Evolutionary conservation across 2,888 invertebrate species (phyloP).

Genomic region (Palloptera scutellata): DNA sequence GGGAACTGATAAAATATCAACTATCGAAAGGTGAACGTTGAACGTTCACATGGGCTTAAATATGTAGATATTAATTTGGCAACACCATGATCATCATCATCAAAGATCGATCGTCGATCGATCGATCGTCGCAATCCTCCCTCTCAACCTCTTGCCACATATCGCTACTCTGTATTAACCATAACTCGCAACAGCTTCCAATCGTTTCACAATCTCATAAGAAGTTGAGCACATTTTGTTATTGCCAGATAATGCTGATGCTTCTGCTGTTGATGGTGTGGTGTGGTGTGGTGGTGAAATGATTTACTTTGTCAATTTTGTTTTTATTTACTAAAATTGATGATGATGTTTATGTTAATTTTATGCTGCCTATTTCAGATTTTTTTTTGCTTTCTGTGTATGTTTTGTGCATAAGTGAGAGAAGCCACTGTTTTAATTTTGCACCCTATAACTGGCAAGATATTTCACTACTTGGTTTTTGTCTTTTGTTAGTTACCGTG

Average conservation of each 20-base stretch:
- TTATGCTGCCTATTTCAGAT: conserved; percentile 24
- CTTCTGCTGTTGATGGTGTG: background rate
- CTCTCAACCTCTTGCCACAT: too few relatives aligned
- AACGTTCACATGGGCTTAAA: too few relatives aligned
- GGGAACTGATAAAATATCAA: background rate
- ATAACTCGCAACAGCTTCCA: too few relatives aligned
- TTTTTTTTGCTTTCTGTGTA: background rate
- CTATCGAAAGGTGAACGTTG: too few relatives aligned
- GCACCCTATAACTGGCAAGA: too few relatives aligned
- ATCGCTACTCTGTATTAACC: too few relatives aligned
- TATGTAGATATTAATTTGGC: too few relatives aligned
- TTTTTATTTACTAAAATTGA: background rate
- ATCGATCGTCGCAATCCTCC: too few relatives aligned
- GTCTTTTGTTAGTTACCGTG: background rate
- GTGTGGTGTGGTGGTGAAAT: conserved; percentile 15
- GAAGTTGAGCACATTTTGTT: background rate
- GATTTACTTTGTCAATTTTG: conserved; percentile 31
- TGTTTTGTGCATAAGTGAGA: background rate
- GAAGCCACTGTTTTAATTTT: too few relatives aligned
- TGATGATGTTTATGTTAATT: conserved; percentile 30
- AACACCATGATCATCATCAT: too few relatives aligned
- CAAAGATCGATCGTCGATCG: too few relatives aligned
- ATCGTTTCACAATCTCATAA: too few relatives aligned
- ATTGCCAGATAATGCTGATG: background rate
- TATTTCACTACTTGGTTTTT: background rate